Percentiles rank a stretch among this genome's conserved stretches.
Conservation (phyloP, 2,888 invertebrate genomes). For the Rhagium mordax region DNA sequence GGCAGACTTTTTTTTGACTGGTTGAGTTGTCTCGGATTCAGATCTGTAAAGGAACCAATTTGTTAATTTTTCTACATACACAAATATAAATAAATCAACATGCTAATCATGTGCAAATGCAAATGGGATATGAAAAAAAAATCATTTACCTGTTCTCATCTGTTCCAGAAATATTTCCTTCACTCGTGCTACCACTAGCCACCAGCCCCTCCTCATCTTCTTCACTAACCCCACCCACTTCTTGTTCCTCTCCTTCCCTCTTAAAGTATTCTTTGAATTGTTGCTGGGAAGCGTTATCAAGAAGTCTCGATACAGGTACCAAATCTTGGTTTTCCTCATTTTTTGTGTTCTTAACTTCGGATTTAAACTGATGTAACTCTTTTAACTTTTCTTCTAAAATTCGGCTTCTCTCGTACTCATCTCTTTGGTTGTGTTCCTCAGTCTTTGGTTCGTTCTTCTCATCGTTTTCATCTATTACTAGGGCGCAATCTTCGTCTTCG, state of each 20-base stretch:
- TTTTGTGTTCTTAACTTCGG: conserved; percentile 57
- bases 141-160: conserved; percentile 84
- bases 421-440: conserved; percentile 52
- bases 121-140: not conserved
- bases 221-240: conserved; percentile 70
- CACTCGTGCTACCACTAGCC: conserved; percentile 84
- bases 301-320: conserved; percentile 83
- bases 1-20: conserved; percentile 90
- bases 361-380: conserved; percentile 51
- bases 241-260: conserved; percentile 71
- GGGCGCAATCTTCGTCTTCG: conserved; percentile 77
- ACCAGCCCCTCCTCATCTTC: conserved; percentile 87
- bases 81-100: not conserved
- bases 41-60: conserved; percentile 71
- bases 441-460: conserved; percentile 61
- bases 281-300: conserved; percentile 81
- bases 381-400: conserved; percentile 61
- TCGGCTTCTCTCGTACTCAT: conserved; percentile 52
- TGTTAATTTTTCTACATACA: not conserved
- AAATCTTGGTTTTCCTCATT: conserved; percentile 77
- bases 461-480: conserved; percentile 79
- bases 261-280: conserved; percentile 79
- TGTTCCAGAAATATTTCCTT: conserved; percentile 87
- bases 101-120: too few relatives aligned
- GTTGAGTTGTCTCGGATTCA: conserved; percentile 77